phyloP scores from a whole-genome alignment of 2,113 vertebrate genomes.

The Syngnathoides biaculeatus region DNA sequence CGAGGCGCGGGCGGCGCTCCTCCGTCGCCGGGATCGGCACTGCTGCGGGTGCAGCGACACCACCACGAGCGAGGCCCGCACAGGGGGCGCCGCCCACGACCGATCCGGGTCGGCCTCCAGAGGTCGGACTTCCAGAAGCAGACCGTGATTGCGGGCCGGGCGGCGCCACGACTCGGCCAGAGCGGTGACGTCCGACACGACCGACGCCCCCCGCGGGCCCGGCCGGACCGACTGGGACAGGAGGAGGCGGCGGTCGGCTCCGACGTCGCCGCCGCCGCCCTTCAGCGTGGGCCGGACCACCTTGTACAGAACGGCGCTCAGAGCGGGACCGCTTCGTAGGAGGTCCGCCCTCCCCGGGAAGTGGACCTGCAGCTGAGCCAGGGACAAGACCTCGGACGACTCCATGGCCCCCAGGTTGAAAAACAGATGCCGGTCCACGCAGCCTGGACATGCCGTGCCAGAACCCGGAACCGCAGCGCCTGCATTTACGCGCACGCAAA shows the following conservation, averaged over 20 bases:
- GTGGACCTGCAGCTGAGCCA: constrained; percentile 80
- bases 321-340: constrained; percentile 19
- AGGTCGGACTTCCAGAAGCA: constrained; percentile 73
- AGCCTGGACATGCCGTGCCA: constrained; percentile 53
- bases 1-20: constrained; percentile 53
- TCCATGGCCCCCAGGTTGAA: constrained; percentile 87
- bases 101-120: constrained; percentile 2
- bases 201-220: constrained; percentile 53
- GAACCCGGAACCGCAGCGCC: constrained; percentile 43
- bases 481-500: constrained; percentile 11
- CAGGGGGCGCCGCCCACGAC: constrained; percentile 36
- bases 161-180: constrained; percentile 62
- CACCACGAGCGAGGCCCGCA: constrained; percentile 73
- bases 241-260: constrained; percentile 63
- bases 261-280: constrained; percentile 34
- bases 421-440: constrained; percentile 77
- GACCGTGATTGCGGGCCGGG: constrained; percentile 57
- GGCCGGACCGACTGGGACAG: constrained; percentile 69
- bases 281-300: constrained; percentile 44
- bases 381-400: constrained; percentile 75
- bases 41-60: constrained; percentile 79
- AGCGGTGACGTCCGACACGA: constrained; percentile 77
- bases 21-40: constrained; percentile 66
- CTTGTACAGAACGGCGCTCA: constrained; percentile 75
- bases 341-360: constrained; percentile 65